Conservation (phyloP, 2,888 invertebrate species). For the Cataglyphis albicans region DNA sequence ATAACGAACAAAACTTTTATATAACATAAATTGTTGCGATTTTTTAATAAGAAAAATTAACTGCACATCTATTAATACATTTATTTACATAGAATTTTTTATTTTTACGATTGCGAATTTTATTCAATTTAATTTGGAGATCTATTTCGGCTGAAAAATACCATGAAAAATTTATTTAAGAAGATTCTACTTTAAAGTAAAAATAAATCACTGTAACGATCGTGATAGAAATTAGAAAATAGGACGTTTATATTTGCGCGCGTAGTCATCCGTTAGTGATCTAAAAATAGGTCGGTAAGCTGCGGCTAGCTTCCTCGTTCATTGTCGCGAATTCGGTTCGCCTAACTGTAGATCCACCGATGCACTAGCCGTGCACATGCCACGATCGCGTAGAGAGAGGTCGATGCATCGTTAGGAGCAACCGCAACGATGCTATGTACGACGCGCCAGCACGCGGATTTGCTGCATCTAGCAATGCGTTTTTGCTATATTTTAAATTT, state of each 20-base stretch:
- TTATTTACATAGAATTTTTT: background rate
- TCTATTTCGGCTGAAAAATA: background rate
- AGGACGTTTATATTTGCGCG: conserved; percentile 69
- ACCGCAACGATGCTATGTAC: conserved; percentile 62
- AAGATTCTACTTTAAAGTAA: background rate
- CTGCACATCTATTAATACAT: background rate
- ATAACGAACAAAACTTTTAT: background rate
- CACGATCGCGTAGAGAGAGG: conserved; percentile 65
- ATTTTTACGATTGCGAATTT: background rate
- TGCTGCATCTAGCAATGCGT: conserved; percentile 26
- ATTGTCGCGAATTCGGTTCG: conserved; percentile 86
- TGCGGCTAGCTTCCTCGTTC: conserved; percentile 81
- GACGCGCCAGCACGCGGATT: conserved; percentile 23
- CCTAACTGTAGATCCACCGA: conserved; percentile 84
- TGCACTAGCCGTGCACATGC: conserved; percentile 75
- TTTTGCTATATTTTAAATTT: conserved; percentile 8
- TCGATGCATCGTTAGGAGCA: conserved; percentile 77
- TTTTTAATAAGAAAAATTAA: background rate
- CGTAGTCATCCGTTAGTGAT: conserved; percentile 58
- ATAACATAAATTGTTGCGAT: background rate
- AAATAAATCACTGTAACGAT: conserved; percentile 56
- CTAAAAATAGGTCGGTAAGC: conserved; percentile 81
- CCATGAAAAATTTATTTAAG: background rate
- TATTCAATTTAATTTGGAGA: background rate
- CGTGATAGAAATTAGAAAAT: conserved; percentile 57